A percentile compares a stretch with the other conserved stretches of the same genome.
phyloP scores from a whole-genome alignment of 2,888 invertebrate genomes.

The Leuctra nigra region DNA sequence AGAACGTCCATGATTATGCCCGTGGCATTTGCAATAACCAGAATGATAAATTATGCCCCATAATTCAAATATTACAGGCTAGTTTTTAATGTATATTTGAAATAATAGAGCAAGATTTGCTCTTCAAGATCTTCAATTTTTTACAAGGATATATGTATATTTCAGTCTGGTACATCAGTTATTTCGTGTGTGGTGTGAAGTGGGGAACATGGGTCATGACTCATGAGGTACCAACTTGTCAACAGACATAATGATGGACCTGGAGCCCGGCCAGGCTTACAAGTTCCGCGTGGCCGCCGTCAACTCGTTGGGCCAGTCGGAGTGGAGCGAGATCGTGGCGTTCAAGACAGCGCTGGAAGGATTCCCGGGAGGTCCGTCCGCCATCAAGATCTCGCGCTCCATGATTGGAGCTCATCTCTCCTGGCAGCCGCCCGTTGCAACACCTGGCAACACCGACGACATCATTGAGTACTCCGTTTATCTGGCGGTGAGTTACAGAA shows the following conservation, averaged over 20 bases:
- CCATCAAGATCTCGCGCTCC: constrained; percentile 95
- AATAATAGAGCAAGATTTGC: too few relatives aligned
- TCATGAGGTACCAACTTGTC: constrained; percentile 31
- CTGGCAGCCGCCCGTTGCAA: constrained; percentile 99
- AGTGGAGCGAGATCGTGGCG: constrained; percentile 90
- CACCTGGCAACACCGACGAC: constrained; percentile 81
- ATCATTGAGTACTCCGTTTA: constrained; percentile 97
- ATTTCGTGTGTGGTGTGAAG: too few relatives aligned
- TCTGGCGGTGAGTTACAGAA: constrained; percentile 77
- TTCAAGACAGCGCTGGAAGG: constrained; percentile 97
- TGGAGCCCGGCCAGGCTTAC: constrained; percentile 92
- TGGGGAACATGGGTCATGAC: too few relatives aligned
- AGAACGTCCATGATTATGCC: too few relatives aligned
- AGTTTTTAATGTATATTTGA: too few relatives aligned
- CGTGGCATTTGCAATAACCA: too few relatives aligned
- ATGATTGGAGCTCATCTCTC: constrained; percentile 92
- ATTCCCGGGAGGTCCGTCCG: constrained; percentile 95
- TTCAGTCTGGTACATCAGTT: too few relatives aligned
- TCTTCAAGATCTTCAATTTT: too few relatives aligned
- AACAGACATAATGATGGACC: constrained; percentile 56
- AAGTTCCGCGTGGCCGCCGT: constrained; percentile 94
- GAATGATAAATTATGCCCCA: too few relatives aligned
- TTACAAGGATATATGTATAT: too few relatives aligned
- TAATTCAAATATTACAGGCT: too few relatives aligned
- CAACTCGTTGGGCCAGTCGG: constrained; percentile 87